Evolutionary conservation across 2,888 invertebrate species (phyloP).

Genomic region (Vannuccia rotundouncinata): DNA sequence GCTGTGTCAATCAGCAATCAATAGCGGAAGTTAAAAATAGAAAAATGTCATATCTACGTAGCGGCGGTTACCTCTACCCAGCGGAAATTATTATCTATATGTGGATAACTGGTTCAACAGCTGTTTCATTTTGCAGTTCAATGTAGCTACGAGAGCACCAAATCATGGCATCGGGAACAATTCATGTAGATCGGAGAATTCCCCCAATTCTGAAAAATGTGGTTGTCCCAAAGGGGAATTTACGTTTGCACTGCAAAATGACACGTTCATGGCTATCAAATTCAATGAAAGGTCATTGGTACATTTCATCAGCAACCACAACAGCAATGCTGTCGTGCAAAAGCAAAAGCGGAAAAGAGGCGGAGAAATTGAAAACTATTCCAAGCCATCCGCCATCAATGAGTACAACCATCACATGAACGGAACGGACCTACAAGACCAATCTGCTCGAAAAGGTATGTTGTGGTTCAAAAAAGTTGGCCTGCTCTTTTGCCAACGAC

Average conservation of each 20-base stretch:
- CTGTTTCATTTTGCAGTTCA: background rate
- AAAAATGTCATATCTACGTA: too few species aligned
- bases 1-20: background rate
- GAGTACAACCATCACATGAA: constrained; percentile 19
- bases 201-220: constrained; percentile 4
- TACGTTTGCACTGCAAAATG: constrained; percentile 18
- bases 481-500: constrained; percentile 1
- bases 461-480: constrained; percentile 25
- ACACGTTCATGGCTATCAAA: constrained; percentile 17
- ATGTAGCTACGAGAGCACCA: constrained; percentile 1
- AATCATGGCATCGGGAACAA: background rate
- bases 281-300: constrained; percentile 1
- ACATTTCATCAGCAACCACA: constrained; percentile 13
- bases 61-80: too few species aligned
- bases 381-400: background rate
- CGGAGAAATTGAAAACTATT: background rate
- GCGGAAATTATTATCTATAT: constrained; percentile 24
- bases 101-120: constrained; percentile 24
- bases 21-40: too few species aligned
- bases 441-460: constrained; percentile 20
- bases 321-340: constrained; percentile 1
- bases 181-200: background rate
- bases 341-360: background rate
- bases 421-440: constrained; percentile 27
- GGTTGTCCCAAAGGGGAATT: background rate